A percentile compares a stretch with the other conserved stretches of the same genome.
Evolutionary conservation across 2,888 invertebrate genomes (phyloP).

Genomic region (Chymomyza caudatula): DNA sequence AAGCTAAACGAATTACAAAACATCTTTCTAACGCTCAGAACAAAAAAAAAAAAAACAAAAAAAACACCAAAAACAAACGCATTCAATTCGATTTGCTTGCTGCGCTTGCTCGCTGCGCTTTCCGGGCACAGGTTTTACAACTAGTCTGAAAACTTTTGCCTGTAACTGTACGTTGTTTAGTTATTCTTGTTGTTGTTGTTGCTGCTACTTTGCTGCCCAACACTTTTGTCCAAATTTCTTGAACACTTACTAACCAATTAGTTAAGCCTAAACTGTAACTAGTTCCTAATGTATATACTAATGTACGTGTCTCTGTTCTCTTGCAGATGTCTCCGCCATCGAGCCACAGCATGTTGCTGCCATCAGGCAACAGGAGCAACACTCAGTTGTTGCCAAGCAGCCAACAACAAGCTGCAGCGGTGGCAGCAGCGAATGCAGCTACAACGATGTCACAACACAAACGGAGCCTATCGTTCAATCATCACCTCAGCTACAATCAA

Average conservation of each 20-base stretch:
- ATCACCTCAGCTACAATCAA: conserved; percentile 84
- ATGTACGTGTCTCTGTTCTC: conserved; percentile 4
- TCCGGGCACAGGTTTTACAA: conserved; percentile 63
- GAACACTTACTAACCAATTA: conserved; percentile 1
- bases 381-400: conserved; percentile 43
- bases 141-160: conserved; percentile 63
- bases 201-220: conserved; percentile 11
- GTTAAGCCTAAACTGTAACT: neutral
- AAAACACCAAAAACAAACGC: conserved; percentile 41
- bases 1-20: conserved; percentile 68
- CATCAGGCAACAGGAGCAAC: conserved; percentile 67
- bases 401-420: conserved; percentile 27
- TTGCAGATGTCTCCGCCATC: conserved; percentile 82
- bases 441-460: conserved; percentile 81
- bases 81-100: conserved; percentile 73
- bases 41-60: conserved; percentile 34
- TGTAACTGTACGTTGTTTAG: conserved; percentile 47
- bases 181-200: conserved; percentile 30
- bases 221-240: conserved; percentile 1
- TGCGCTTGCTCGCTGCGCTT: conserved; percentile 67
- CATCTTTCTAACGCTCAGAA: conserved; percentile 63
- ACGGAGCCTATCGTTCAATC: conserved; percentile 85
- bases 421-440: conserved; percentile 51
- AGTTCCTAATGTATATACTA: conserved; percentile 1
- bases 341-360: conserved; percentile 72